Base-by-base conservation (phyloP, 1,140 invertebrate species). In the Ganaspis sp. region DNA sequence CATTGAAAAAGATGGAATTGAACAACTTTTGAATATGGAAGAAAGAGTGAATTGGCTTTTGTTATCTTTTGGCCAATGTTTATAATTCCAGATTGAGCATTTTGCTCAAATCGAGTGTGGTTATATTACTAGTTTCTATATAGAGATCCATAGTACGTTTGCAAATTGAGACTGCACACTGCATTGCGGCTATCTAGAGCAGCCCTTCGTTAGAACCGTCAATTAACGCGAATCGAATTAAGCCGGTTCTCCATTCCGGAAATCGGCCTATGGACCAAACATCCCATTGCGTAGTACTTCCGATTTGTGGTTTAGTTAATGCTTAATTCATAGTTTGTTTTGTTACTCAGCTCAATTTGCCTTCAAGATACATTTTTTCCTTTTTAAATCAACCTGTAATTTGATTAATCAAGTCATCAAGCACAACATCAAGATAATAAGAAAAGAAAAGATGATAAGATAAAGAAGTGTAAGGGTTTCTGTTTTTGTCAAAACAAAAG, bases 201-300 rank as follows among this genome's bases (percentile, higher is more conserved):
- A 26, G 78, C 69, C 49, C 79, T 86, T 86, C 84, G 83, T 86
- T 86, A 85, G 79, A 77, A 84, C 80, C 81, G 80, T 86, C 83
- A 86, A 86, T 85, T 85, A 85, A 86, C 83, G 76, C 70, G 77
- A 82, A 85, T 86, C 79, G 73, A 86, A 86, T 86, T 83, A 83
- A 84, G 78, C 72, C 58, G 64, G 76, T 80, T 78, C 54, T 78
- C 49, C 15, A 70, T 40, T 79, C 40, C 34, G 73, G 72, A 79
- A 72, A 71, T 83, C 75, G 76, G 75, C 69, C 45, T 72, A 64
- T 29, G 58, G 15, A 29, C 26, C 58, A 29, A 29, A 64, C 54
- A 26, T 15, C 26, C 54, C 26, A 29, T 64, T 64, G 58, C 21
- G 15, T 26, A 64, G 23, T 34, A 29, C 58, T 64, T 15, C 54